Percentiles rank a stretch among this genome's conserved stretches.
phyloP scores from a whole-genome alignment of 2,797 vertebrate genomes.

The Chanos chanos region DNA sequence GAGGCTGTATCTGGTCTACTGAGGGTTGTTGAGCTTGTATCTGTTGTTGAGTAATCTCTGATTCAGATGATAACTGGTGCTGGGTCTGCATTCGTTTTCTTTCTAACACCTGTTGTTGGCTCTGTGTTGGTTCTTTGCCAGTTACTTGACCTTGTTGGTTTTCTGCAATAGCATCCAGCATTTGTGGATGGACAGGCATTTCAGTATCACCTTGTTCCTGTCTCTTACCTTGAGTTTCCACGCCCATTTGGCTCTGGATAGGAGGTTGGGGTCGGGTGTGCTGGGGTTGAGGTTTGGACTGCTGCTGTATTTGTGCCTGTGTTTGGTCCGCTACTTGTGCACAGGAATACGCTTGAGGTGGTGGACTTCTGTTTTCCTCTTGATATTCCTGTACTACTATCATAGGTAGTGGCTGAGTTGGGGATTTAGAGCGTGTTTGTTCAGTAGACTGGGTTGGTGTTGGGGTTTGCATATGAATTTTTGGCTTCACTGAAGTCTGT shows the following conservation, averaged over 20 bases:
- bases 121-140: slow-evolving; percentile 9
- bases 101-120: neutral
- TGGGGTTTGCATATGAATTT: no score
- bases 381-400: slow-evolving; percentile 66
- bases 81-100: slow-evolving; percentile 2
- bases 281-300: slow-evolving; percentile 1
- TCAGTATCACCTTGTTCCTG: neutral
- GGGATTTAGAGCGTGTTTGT: slow-evolving; percentile 2
- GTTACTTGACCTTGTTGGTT: neutral
- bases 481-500: slow-evolving; percentile 3
- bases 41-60: slow-evolving; percentile 13
- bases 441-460: slow-evolving; percentile 2
- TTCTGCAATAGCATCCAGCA: slow-evolving; percentile 7
- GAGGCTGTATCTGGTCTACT: slow-evolving; percentile 25
- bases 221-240: slow-evolving; percentile 1
- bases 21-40: slow-evolving; percentile 6
- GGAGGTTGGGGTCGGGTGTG: neutral
- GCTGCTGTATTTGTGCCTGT: neutral
- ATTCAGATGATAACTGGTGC: slow-evolving; percentile 21
- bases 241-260: neutral
- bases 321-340: slow-evolving; percentile 47
- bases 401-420: slow-evolving; percentile 53
- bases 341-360: slow-evolving; percentile 47
- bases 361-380: slow-evolving; percentile 48
- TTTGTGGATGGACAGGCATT: slow-evolving; percentile 13